Conservation (phyloP, 1,140 invertebrate species). For the Tetranychus urticae region DNA sequence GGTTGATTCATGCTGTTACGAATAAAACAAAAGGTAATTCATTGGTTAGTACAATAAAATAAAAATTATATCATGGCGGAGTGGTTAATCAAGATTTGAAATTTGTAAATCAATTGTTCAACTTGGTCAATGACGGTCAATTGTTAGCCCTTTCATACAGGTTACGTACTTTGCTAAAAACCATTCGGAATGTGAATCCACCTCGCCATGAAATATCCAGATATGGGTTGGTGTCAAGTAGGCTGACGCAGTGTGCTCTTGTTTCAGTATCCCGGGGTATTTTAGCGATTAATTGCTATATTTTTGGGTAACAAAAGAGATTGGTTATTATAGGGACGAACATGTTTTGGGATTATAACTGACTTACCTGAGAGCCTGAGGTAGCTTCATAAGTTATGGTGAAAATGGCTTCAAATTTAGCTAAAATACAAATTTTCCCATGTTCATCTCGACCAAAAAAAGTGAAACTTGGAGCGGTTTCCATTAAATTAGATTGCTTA, state of each 20-base stretch:
- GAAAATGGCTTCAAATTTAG: conserved; percentile 15
- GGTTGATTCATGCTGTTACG: neutral
- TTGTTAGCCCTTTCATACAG: no score
- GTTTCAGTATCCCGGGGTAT: conserved; percentile 10
- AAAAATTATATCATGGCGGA: neutral
- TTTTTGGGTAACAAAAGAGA: no score
- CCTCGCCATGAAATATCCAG: conserved; percentile 9
- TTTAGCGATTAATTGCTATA: conserved; percentile 7
- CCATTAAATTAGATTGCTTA: neutral
- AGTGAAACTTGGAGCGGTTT: neutral
- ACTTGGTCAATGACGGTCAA: no score
- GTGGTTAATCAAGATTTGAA: neutral
- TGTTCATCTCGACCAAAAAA: conserved; percentile 14
- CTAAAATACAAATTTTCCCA: conserved; percentile 16
- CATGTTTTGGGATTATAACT: neutral
- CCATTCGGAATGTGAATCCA: conserved; percentile 11
- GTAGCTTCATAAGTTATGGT: conserved; percentile 13
- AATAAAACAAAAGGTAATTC: neutral
- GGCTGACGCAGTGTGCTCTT: conserved; percentile 12
- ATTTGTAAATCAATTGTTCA: neutral
- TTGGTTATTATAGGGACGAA: neutral
- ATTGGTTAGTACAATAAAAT: neutral
- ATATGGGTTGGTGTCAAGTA: conserved; percentile 8
- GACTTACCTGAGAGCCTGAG: conserved; percentile 11
- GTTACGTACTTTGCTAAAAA: conserved; percentile 6